Conservation (phyloP, 2,113 vertebrate genomes). For the Dicrurus megarhynchus region DNA sequence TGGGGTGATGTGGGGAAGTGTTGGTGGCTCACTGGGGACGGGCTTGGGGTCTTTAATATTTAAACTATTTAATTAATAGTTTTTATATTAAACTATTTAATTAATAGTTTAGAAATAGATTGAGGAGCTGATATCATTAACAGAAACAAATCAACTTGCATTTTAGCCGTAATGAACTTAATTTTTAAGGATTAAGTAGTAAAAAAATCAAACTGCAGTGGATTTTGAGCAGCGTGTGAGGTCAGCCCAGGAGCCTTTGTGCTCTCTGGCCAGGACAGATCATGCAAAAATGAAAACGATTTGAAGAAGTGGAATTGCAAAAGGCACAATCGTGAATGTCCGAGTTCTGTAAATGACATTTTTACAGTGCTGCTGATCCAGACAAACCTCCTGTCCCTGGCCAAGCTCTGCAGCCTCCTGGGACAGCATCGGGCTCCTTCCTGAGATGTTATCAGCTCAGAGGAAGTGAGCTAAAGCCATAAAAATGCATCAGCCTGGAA, state of each 20-base stretch:
- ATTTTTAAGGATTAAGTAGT: no score
- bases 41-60: neutral
- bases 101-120: neutral
- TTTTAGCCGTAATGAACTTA: neutral
- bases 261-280: neutral
- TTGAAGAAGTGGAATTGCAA: neutral
- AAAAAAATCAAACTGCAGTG: neutral
- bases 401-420: neutral
- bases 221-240: neutral
- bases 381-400: neutral
- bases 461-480: conserved; percentile 53
- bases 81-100: no score
- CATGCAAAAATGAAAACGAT: neutral
- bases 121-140: neutral
- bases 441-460: neutral
- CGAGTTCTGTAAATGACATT: neutral
- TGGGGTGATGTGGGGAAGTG: neutral
- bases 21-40: neutral
- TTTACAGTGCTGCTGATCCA: neutral
- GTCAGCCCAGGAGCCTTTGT: neutral
- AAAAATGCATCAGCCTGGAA: conserved; percentile 16
- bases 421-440: neutral
- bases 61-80: no score
- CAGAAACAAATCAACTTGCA: neutral
- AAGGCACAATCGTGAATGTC: neutral